Evolutionary conservation across 1,140 invertebrate species (phyloP), one percentile per base, ranked within the genome.

Genomic region (Triops cancriformis): DNA sequence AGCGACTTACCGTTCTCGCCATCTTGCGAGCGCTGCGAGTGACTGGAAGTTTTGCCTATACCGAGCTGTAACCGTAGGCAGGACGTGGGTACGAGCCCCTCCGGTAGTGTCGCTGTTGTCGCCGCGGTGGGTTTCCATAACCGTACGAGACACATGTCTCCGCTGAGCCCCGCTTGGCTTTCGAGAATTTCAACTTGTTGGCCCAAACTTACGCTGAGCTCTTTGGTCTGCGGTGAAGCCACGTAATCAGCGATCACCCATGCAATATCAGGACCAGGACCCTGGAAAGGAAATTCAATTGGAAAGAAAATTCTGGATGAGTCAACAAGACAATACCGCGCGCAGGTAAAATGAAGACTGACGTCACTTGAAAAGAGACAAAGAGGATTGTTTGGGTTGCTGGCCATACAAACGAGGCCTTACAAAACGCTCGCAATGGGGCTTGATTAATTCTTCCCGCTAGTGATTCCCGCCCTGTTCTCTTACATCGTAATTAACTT

Each of bases 101-200:
- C 93, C 26, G 51, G 51, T 2, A 23, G 14, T 64, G 51, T 6
- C 51, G 51, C 51, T 23, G 88, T 87, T 12, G 91, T 89, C 28
- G 87, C 82, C 26, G 85, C 88, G 4, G 88, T n/a, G 72, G 82
- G 81, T 26, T 85, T 83, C 23, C 84, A n/a, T 86, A 87, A 42
- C 73, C 85, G 78, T 81, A 88, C 84, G 88, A 90, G 82, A 87
- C 84, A 79, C 81, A 82, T 78, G 18, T 78, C 73, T 43, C 51
- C 51, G 18, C 6, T 64, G 51, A 43, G 77, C 26, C 81, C 85
- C 81, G 88, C 83, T 79, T 88, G 87, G 74, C 90, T 86, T 82
- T 97, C 95, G 74, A 97, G 83, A 75, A 97, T 91, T 83, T 97
- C 95, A 73, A 97, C 95, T 85, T 97, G 94, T 84, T 97, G 95